Evolutionary conservation across 2,888 invertebrate genomes (phyloP).

Genomic region (Drosophila kokeensis): DNA sequence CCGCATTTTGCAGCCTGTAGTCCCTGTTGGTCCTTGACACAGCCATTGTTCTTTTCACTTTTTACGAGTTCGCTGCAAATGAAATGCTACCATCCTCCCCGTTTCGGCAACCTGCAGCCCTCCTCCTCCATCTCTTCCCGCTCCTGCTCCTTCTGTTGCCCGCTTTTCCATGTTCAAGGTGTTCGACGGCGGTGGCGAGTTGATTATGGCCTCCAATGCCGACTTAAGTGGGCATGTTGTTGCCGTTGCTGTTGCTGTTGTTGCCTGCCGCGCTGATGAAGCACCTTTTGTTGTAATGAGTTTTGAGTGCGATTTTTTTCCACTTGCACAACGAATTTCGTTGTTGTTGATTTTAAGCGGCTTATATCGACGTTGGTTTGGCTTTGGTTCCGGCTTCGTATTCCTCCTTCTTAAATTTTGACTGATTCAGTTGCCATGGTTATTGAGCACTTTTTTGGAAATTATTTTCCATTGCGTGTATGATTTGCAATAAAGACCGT

Average conservation of each 20-base stretch:
- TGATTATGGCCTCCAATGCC: constrained; percentile 72
- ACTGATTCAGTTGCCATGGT: constrained; percentile 56
- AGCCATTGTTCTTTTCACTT: constrained; percentile 77
- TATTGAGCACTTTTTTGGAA: constrained; percentile 39
- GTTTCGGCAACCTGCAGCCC: background rate
- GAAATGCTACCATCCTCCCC: constrained; percentile 49
- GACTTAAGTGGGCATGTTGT: constrained; percentile 68
- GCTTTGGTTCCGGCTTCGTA: constrained; percentile 13
- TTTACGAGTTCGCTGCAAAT: constrained; percentile 71
- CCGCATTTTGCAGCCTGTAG: constrained; percentile 41
- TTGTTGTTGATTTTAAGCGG: constrained; percentile 69
- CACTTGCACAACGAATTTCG: constrained; percentile 16
- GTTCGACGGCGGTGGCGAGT: constrained; percentile 58
- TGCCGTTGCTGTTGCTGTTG: constrained; percentile 25
- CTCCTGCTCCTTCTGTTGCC: background rate
- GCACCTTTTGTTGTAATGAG: constrained; percentile 82
- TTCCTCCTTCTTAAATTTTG: background rate
- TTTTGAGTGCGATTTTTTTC: constrained; percentile 72
- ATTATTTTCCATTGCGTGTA: constrained; percentile 47
- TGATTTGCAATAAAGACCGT: background rate
- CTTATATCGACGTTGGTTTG: constrained; percentile 52
- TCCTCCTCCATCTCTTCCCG: too few relatives aligned
- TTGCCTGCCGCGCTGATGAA: constrained; percentile 64
- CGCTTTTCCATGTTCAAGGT: constrained; percentile 55
- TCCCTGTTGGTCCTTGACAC: constrained; percentile 57